Evolutionary conservation across 2,113 vertebrate species (phyloP).

Genomic region (Indicator indicator): DNA sequence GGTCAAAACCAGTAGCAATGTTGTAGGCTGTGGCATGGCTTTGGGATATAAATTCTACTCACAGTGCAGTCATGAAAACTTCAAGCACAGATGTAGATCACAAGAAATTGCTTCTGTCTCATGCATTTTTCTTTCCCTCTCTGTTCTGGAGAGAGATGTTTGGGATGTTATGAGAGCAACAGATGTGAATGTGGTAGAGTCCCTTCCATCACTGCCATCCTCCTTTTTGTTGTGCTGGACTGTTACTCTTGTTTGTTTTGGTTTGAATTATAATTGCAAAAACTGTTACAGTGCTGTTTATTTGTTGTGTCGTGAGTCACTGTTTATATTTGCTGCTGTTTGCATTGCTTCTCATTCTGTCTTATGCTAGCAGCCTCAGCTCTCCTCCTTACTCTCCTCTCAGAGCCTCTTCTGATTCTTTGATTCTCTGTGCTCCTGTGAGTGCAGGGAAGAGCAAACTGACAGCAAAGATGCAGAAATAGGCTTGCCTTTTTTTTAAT

Average conservation of each 20-base stretch:
- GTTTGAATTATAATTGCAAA: neutral
- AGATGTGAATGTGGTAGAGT: neutral
- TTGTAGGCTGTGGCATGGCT: neutral
- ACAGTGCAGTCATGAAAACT: constrained; percentile 41
- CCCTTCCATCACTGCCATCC: neutral
- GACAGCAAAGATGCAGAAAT: neutral
- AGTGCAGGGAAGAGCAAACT: neutral
- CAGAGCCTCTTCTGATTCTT: neutral
- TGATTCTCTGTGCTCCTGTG: neutral
- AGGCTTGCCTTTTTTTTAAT: neutral
- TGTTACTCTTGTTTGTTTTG: constrained; percentile 45
- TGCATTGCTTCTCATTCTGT: neutral
- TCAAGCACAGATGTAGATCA: neutral
- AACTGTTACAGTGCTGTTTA: neutral
- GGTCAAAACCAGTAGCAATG: constrained; percentile 41
- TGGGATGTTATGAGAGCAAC: neutral
- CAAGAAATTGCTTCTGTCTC: neutral
- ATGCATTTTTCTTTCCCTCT: neutral
- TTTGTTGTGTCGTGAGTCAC: constrained; percentile 7
- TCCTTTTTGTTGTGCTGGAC: neutral
- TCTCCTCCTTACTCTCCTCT: neutral
- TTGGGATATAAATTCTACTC: constrained; percentile 47
- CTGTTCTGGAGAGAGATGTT: neutral
- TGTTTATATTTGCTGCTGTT: constrained; percentile 12
- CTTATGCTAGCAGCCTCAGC: neutral